phyloP scores from a whole-genome alignment of 2,113 vertebrate species.

The Corythoichthys haematopterus region DNA sequence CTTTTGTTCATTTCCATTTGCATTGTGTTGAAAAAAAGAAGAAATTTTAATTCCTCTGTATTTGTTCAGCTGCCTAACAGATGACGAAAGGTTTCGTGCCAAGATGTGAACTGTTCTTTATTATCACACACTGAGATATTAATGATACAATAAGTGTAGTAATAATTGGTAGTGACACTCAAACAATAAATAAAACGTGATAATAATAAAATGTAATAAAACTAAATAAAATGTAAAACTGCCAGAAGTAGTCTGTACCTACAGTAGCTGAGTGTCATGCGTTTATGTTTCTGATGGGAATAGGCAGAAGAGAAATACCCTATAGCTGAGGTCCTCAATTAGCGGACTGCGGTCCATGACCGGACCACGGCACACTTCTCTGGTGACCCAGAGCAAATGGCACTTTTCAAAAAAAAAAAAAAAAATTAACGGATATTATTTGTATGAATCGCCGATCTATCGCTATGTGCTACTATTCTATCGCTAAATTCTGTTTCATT shows the following conservation, averaged over 20 bases:
- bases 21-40: background rate
- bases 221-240: background rate
- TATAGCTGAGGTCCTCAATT: too few species aligned
- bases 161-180: background rate
- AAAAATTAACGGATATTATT: too few species aligned
- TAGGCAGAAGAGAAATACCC: too few species aligned
- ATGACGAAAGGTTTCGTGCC: background rate
- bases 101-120: background rate
- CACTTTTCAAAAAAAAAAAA: too few species aligned
- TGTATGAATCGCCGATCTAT: too few species aligned
- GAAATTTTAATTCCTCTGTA: background rate
- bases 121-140: background rate
- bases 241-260: too few species aligned
- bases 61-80: background rate
- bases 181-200: too few species aligned
- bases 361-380: too few species aligned
- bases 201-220: background rate
- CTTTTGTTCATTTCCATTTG: conserved; percentile 1
- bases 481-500: too few species aligned
- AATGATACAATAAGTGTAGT: background rate
- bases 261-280: background rate
- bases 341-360: too few species aligned
- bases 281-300: background rate
- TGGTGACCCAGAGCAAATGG: too few species aligned
- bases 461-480: too few species aligned